Base-by-base conservation (phyloP, 2,797 vertebrate species). In the Helarctos malayanus region DNA sequence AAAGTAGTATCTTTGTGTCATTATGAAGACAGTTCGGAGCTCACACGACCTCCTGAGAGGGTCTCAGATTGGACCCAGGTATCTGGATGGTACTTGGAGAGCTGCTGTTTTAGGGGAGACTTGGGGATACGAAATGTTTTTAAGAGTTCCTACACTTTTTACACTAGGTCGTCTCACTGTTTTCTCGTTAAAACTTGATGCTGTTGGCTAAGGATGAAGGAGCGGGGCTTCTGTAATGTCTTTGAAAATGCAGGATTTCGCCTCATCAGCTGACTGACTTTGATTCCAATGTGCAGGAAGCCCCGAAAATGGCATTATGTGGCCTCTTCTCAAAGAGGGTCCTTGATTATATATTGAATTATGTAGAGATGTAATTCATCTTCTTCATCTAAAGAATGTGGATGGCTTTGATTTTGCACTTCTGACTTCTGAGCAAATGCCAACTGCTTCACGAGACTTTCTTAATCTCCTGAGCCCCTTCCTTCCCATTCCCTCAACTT, bases 231-330 rank as follows among this genome's bases (percentile, higher is more conserved):
- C 38, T 59, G 25, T 65, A 86, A 32, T 82, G 45, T 35, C 91
- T 95, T 86, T 95, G 69, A 83, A 69, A 79, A 73, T 76, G 65
- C 69, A 87, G 57, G 59, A n/a, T 86, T 94, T 56, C 5, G 38
- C 41, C 89, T 63, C 1, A 12, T 56, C 49, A 65, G 27, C 73
- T 73, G 65, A 85, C 14, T 73, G 25, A 47, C 69, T 91, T 91
- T 57, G 49, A 82, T 81, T 91, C 69, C 81, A 41, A n/a, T 93
- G 93, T 87, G 15, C 35, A 12, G 69, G 38, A 91, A 75, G 63
- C 85, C 89, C 45, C 89, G 54, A 82, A 96, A 93, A 75, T 82
- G 61, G 23, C 45, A 35, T 57, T 56, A 29, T 13, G 47, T 54
- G 82, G 52, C 68, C 32, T 76, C 2, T 93, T 75, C 54, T 68